Conservation (phyloP, 2,888 invertebrate species). For the Pediacus dermestoides region DNA sequence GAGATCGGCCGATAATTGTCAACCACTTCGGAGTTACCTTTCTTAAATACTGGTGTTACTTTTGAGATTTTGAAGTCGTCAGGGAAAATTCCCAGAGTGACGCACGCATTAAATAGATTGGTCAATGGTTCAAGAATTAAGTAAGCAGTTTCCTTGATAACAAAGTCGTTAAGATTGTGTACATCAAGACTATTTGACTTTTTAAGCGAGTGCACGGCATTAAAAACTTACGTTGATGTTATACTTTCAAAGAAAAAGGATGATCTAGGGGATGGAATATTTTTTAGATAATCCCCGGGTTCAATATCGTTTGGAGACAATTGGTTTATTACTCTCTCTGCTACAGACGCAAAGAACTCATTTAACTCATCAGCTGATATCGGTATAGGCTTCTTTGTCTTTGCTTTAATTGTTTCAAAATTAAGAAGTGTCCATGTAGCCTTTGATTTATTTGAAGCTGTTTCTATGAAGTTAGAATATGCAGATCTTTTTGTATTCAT, state of each 20-base stretch:
- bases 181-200: neutral
- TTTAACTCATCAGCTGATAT: neutral
- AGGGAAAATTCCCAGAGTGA: neutral
- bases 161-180: neutral
- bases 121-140: neutral
- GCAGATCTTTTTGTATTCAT: neutral
- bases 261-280: neutral
- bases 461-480: neutral
- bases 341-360: neutral
- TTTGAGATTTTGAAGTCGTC: neutral
- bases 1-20: neutral
- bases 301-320: neutral
- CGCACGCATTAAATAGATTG: neutral
- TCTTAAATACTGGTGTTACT: neutral
- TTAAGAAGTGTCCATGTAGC: too few species aligned
- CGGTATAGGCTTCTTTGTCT: neutral
- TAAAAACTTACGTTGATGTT: neutral
- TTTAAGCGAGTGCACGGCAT: neutral
- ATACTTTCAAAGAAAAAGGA: neutral
- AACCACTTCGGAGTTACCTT: neutral
- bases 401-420: neutral
- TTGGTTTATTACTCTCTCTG: neutral
- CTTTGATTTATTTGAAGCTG: neutral
- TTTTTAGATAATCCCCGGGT: neutral
- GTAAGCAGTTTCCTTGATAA: neutral